Percentiles rank a stretch among this genome's conserved stretches.
Evolutionary conservation across 1,140 invertebrate genomes (phyloP).

Genomic region (Macrocentrus cingulum): DNA sequence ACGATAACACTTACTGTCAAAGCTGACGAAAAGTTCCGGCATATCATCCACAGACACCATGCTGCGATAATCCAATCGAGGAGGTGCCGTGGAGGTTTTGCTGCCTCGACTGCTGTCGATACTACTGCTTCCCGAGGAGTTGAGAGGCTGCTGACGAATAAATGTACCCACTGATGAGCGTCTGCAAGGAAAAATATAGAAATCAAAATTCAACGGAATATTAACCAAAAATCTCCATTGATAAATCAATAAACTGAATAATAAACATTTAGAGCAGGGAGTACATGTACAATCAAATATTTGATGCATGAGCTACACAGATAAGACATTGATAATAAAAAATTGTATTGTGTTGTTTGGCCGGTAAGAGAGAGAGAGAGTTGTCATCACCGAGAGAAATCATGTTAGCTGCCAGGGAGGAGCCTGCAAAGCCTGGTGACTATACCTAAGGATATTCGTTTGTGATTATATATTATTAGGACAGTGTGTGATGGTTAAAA

Average conservation of each 20-base stretch:
- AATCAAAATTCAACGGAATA: neutral
- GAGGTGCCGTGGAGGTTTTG: constrained; percentile 63
- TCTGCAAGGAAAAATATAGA: constrained; percentile 57
- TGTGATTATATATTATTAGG: constrained; percentile 3
- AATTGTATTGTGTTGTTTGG: constrained; percentile 2
- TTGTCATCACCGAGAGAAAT: constrained; percentile 2
- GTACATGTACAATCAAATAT: constrained; percentile 6
- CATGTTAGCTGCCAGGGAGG: too few species aligned
- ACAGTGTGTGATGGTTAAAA: neutral
- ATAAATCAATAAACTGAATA: too few species aligned
- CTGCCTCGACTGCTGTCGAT: constrained; percentile 62
- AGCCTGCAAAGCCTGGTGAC: neutral
- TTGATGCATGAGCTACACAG: constrained; percentile 3
- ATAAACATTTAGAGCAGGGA: constrained; percentile 13
- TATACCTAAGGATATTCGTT: constrained; percentile 1
- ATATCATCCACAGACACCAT: constrained; percentile 93
- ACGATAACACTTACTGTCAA: constrained; percentile 81
- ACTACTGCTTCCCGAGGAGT: constrained; percentile 55
- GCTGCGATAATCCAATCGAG: constrained; percentile 83
- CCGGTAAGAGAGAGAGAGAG: neutral
- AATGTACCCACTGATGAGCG: constrained; percentile 80
- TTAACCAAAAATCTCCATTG: neutral
- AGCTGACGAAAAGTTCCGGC: constrained; percentile 89
- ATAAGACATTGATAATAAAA: constrained; percentile 3
- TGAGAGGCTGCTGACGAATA: constrained; percentile 64